A percentile compares a stretch with the other conserved stretches of the same genome.
Conservation (phyloP, 2,888 invertebrate genomes). For the Xanthorhoe spadicearia region DNA sequence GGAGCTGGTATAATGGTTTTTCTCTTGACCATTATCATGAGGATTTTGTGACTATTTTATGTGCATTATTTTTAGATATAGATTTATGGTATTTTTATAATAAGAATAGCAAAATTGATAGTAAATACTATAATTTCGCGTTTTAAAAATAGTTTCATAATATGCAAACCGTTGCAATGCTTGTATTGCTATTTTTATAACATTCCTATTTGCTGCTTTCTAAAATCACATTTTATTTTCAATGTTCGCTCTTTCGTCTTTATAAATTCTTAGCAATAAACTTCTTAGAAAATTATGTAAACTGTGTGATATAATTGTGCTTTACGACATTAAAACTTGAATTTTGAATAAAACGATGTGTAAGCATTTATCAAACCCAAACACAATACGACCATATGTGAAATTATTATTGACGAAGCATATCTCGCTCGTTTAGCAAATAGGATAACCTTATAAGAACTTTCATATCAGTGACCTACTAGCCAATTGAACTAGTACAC, state of each 20-base stretch:
- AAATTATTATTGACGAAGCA: no score
- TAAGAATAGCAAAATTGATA: slow-evolving; percentile 1
- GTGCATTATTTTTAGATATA: not conserved
- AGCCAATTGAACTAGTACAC: not conserved
- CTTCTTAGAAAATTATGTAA: not conserved
- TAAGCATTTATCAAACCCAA: not conserved
- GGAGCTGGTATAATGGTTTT: slow-evolving; percentile 14
- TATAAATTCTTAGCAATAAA: not conserved
- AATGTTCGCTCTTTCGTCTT: not conserved
- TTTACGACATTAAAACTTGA: slow-evolving; percentile 26
- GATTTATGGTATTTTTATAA: not conserved
- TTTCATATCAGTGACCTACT: not conserved
- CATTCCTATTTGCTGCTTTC: not conserved
- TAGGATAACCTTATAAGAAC: no score
- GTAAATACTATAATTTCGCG: not conserved
- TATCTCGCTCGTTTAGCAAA: no score
- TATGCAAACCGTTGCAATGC: not conserved
- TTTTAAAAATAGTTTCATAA: not conserved
- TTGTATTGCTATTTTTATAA: not conserved
- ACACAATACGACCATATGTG: not conserved
- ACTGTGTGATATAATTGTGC: slow-evolving; percentile 25
- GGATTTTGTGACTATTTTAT: slow-evolving; percentile 6
- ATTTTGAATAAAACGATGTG: not conserved
- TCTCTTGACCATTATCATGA: slow-evolving; percentile 4
- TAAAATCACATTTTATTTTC: not conserved